These are phyloP conservation scores for Hylia prasina DNA, from an alignment of 2,113 vertebrate genomes.

Conservation along the genomic window DNA sequence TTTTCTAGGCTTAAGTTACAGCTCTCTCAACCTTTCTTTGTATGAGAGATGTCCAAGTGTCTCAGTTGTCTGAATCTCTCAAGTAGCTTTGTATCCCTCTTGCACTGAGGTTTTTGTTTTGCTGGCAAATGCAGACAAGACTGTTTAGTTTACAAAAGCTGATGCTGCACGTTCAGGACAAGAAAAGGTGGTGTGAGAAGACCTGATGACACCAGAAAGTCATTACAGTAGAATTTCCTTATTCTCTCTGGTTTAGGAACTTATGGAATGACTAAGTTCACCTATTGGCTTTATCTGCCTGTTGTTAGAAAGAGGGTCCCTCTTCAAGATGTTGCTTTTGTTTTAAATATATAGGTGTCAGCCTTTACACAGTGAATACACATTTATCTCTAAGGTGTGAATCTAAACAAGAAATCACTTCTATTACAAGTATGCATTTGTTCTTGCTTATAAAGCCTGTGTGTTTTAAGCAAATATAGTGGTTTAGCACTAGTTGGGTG, in stretches of 20 bases:
- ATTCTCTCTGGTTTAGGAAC: neutral
- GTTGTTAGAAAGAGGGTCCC: neutral
- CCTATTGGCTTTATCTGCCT: neutral
- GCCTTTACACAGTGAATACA: neutral
- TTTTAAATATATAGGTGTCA: neutral
- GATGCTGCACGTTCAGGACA: neutral
- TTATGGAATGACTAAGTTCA: neutral
- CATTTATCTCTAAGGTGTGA: neutral
- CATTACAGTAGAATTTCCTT: neutral
- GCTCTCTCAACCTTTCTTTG: neutral
- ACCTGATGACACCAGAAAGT: neutral
- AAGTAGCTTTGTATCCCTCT: neutral
- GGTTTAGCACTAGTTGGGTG: neutral
- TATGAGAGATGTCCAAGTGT: neutral
- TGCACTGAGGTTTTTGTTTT: neutral
- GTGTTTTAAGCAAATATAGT: neutral
- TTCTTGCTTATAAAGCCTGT: neutral
- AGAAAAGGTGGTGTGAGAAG: neutral
- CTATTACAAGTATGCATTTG: neutral
- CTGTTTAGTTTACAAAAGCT: neutral
- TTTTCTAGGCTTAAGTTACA: neutral
- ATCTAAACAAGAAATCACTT: neutral
- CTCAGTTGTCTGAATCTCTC: neutral
- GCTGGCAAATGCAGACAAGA: neutral
- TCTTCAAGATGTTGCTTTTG: neutral